These are phyloP conservation scores for Isaurus tuberculatus DNA, from an alignment of 92 coral and sea anemone species.

Conservation along the genomic window DNA sequence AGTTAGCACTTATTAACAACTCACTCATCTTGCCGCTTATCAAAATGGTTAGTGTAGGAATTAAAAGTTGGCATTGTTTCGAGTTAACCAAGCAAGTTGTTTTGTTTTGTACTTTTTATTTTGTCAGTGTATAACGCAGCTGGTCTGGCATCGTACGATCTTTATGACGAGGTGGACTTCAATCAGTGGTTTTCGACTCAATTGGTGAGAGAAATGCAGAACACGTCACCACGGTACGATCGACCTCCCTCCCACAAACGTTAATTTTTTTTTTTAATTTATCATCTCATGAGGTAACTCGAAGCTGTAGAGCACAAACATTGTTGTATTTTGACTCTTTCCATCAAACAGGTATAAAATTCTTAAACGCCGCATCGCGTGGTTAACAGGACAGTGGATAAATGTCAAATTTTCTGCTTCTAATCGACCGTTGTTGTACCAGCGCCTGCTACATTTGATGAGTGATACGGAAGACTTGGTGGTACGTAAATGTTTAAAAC, in stretches of 20 bases:
- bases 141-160: constrained; percentile 92
- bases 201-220: constrained; percentile 77
- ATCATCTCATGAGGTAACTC: background rate
- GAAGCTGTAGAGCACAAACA: too few species aligned
- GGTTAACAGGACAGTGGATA: constrained; percentile 96
- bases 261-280: background rate
- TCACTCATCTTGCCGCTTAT: too few species aligned
- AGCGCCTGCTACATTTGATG: constrained; percentile 77
- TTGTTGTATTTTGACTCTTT: background rate
- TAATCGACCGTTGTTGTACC: constrained; percentile 83
- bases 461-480: constrained; percentile 86
- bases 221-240: constrained; percentile 77
- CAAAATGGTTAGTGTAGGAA: background rate
- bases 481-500: constrained; percentile 54
- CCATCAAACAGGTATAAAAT: constrained; percentile 57
- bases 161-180: constrained; percentile 91
- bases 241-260: background rate
- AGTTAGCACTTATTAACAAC: too few species aligned
- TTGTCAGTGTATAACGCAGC: constrained; percentile 85
- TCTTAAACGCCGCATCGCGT: constrained; percentile 89
- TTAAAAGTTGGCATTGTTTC: too few species aligned
- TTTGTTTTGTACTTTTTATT: too few species aligned
- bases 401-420: constrained; percentile 86
- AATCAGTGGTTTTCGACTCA: constrained; percentile 86
- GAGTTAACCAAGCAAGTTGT: too few species aligned